phyloP scores from a whole-genome alignment of 2,113 vertebrate species.

The Chionodraco myersi region DNA sequence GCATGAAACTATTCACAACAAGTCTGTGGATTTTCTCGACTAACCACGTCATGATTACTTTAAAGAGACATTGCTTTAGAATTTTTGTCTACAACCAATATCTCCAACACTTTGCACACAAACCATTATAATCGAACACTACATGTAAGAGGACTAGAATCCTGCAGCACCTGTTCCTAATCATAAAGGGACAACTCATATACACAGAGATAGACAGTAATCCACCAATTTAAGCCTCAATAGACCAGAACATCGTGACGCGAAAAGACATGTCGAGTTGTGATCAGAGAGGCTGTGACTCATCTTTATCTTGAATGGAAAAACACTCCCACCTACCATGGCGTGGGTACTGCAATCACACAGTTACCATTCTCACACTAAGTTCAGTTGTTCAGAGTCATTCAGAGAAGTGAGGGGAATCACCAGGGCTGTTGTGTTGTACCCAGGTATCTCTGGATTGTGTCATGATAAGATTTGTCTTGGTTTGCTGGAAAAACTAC shows the following conservation, averaged over 20 bases:
- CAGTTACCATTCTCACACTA: conserved; percentile 2
- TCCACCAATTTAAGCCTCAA: background rate
- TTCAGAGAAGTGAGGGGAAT: conserved; percentile 15
- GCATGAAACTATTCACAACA: no score
- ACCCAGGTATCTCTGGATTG: conserved; percentile 3
- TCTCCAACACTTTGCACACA: no score
- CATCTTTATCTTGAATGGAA: conserved; percentile 23
- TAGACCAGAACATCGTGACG: background rate
- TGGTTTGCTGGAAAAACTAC: background rate
- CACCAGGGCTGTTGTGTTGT: background rate
- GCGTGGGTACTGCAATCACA: background rate
- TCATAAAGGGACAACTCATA: background rate
- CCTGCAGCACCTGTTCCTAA: background rate
- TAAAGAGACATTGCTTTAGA: no score
- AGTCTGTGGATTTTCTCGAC: no score
- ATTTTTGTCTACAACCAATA: no score
- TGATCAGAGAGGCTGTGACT: conserved; percentile 26
- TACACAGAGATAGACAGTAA: background rate
- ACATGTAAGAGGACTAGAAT: no score
- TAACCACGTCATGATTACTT: no score
- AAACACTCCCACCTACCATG: background rate
- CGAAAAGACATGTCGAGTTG: background rate
- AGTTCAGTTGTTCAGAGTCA: conserved; percentile 2
- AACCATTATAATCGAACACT: no score
- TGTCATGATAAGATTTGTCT: background rate